phyloP scores from a whole-genome alignment of 2,888 invertebrate genomes.

The Pyrochroa serraticornis region DNA sequence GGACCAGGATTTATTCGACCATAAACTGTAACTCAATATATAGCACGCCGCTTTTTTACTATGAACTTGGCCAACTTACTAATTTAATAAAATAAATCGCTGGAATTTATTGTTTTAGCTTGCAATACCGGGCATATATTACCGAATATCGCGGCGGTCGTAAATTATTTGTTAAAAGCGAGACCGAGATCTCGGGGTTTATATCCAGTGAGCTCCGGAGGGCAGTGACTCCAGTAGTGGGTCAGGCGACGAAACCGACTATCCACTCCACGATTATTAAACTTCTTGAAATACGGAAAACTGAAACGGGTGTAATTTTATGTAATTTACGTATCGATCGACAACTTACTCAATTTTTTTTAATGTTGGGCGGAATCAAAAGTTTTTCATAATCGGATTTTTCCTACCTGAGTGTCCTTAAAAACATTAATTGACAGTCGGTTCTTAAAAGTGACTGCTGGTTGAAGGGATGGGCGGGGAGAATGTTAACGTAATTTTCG shows the following conservation, averaged over 20 bases:
- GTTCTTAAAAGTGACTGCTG: too few relatives aligned
- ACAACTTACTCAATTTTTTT: background rate
- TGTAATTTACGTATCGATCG: background rate
- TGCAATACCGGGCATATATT: background rate
- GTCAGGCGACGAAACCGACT: too few relatives aligned
- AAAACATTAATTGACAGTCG: too few relatives aligned
- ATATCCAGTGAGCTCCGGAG: too few relatives aligned
- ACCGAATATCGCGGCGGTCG: conserved; percentile 4
- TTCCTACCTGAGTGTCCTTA: too few relatives aligned
- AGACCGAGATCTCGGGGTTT: too few relatives aligned
- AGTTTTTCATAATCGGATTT: too few relatives aligned
- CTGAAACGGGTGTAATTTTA: background rate
- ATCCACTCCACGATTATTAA: too few relatives aligned
- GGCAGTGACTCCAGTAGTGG: too few relatives aligned
- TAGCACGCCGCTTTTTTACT: background rate
- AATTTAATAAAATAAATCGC: conserved; percentile 4
- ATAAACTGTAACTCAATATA: conserved; percentile 8
- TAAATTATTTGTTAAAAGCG: background rate
- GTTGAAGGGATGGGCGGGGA: too few relatives aligned
- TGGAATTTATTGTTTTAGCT: conserved; percentile 10
- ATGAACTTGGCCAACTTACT: background rate
- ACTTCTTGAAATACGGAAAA: background rate
- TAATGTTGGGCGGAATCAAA: too few relatives aligned
- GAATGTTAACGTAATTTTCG: too few relatives aligned
- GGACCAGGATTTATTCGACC: background rate